Conservation (phyloP, 2,797 vertebrate genomes). For the Pelochelys cantorii region DNA sequence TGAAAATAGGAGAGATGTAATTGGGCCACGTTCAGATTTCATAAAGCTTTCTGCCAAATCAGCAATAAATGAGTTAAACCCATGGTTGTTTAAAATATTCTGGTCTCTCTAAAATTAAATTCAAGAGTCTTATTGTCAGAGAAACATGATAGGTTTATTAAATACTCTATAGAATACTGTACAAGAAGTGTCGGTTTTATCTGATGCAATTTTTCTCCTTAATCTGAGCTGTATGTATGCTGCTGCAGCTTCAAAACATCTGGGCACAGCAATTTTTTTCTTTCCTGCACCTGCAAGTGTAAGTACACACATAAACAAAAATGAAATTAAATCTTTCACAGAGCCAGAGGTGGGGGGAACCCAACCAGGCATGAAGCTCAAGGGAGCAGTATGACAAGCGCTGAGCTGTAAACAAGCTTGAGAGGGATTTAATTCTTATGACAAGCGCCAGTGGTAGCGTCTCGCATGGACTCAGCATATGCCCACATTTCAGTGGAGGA, state of each 20-base stretch:
- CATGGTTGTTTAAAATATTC: slow-evolving; percentile 51
- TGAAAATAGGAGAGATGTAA: slow-evolving; percentile 45
- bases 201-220: slow-evolving; percentile 70
- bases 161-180: slow-evolving; percentile 56
- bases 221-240: slow-evolving; percentile 79
- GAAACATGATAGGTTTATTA: slow-evolving; percentile 69
- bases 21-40: slow-evolving; percentile 18
- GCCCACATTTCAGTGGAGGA: slow-evolving; percentile 78
- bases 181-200: slow-evolving; percentile 55
- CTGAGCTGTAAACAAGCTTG: slow-evolving; percentile 87
- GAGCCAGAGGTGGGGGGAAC: slow-evolving; percentile 66
- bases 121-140: slow-evolving; percentile 55
- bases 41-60: slow-evolving; percentile 51
- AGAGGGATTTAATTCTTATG: slow-evolving; percentile 87
- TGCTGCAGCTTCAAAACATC: slow-evolving; percentile 78
- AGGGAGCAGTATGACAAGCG: slow-evolving; percentile 84
- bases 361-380: slow-evolving; percentile 81
- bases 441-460: slow-evolving; percentile 83
- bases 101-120: slow-evolving; percentile 43
- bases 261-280: slow-evolving; percentile 77
- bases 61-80: slow-evolving; percentile 37
- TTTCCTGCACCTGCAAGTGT: slow-evolving; percentile 83
- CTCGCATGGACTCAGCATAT: slow-evolving; percentile 82
- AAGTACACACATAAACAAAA: slow-evolving; percentile 83
- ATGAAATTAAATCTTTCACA: slow-evolving; percentile 82